Evolutionary conservation across 2,888 invertebrate species (phyloP), one percentile per base, ranked within the genome.

Genomic region (Trichacis sp.): DNA sequence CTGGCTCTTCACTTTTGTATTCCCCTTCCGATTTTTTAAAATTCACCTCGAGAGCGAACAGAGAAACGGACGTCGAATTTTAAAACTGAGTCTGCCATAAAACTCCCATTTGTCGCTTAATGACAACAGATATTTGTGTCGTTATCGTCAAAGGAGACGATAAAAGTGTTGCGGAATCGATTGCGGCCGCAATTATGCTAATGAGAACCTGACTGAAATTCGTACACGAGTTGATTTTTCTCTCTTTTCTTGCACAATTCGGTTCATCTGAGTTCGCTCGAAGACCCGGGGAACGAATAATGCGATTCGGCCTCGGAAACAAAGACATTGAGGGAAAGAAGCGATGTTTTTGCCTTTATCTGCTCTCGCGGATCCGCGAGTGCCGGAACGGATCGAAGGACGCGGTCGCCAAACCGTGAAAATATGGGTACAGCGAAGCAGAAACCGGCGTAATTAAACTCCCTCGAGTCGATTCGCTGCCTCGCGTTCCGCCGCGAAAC

Each of bases 321-420:
- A 45, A 45, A 45, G 19, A 45, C 17, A 15, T n/a, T 2, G 12
- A 42, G 18, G 17, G 17, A 42, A 42, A 38, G 12, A 38, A 45
- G 45, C 20, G 45, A 45, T 45, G 40, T 40, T 40, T 15, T 40
- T 40, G 12, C 40, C 6, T 12, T 40, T 40, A 40, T 15, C 40
- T 40, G 15, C 12, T 40, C 40, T 8, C 40, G 40, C 36, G 38
- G 30, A 40, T 52, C 45, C 15, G 30, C 49, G 52, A 58, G 59
- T 62, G 58, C 56, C 56, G 75, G 70, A 73, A 75, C 70, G 73
- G 68, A 72, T 72, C 72, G 71, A 71, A 73, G 74, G 73, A 76
- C 76, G 73, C 68, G 72, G 64, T 69, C 73, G 74, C 58, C 75
- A 76, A 74, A 64, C 75, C 78, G 75, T 79, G 77, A 76, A 78